These are phyloP conservation scores for Orchesellides sinensis DNA, from an alignment of 2,888 invertebrate species.

Conservation along the genomic window DNA sequence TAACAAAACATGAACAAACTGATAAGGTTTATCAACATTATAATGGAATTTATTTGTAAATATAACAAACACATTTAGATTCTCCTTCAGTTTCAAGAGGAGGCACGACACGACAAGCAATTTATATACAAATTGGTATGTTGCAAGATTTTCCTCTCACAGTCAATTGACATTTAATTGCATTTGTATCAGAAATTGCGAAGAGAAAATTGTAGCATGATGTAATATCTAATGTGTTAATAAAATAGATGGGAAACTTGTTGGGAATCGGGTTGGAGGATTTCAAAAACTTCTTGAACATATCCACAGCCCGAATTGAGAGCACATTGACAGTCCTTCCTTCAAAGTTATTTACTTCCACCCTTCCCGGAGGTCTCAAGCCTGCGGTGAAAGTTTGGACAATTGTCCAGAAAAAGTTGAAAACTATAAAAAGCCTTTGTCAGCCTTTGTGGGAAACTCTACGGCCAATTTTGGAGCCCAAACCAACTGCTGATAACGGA, in stretches of 20 bases:
- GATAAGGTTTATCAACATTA: slow-evolving; percentile 15
- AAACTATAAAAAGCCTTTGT: not conserved
- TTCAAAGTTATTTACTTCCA: slow-evolving; percentile 1
- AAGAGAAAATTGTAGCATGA: no score
- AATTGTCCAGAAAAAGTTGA: not conserved
- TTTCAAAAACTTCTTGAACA: slow-evolving; percentile 20
- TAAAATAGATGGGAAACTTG: slow-evolving; percentile 20
- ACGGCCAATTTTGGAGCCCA: not conserved
- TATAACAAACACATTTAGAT: not conserved
- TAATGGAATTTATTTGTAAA: slow-evolving; percentile 32
- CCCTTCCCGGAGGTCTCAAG: slow-evolving; percentile 5
- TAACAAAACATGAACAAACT: not conserved
- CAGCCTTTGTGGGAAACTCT: slow-evolving; percentile 9
- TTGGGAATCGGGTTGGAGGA: slow-evolving; percentile 17
- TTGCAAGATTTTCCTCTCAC: no score
- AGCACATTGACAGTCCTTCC: not conserved
- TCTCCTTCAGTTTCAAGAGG: slow-evolving; percentile 26
- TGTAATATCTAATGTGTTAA: no score
- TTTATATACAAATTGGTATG: slow-evolving; percentile 32
- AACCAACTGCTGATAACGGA: not conserved
- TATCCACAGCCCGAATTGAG: not conserved
- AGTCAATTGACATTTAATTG: no score
- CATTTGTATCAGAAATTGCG: no score
- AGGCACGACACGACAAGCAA: not conserved
- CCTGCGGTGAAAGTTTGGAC: slow-evolving; percentile 1